Conservation (phyloP, 2,113 vertebrate species). For the Aleadryas rufinucha region DNA sequence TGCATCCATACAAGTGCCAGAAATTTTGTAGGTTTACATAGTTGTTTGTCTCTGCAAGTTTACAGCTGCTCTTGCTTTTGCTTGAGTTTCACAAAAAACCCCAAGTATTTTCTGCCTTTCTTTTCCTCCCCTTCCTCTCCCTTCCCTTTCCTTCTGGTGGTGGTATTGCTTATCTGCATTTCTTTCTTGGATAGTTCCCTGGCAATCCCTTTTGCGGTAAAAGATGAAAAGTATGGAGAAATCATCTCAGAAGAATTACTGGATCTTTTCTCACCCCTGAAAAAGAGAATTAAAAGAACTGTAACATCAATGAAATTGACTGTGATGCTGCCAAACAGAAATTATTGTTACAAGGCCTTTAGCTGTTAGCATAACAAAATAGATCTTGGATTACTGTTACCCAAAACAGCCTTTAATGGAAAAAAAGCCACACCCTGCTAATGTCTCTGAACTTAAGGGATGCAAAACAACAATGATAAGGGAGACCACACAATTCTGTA, state of each 20-base stretch:
- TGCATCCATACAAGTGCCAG: not conserved
- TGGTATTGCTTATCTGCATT: slow-evolving; percentile 1
- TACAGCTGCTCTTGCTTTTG: not conserved
- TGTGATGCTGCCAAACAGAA: slow-evolving; percentile 56
- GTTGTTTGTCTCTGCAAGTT: not conserved
- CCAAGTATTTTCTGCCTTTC: not conserved
- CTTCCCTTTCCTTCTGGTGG: not conserved
- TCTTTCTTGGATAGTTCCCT: slow-evolving; percentile 29
- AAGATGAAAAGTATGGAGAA: slow-evolving; percentile 37
- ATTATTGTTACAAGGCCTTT: slow-evolving; percentile 52
- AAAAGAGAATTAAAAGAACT: slow-evolving; percentile 43
- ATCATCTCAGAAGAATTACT: slow-evolving; percentile 36
- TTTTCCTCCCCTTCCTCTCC: not conserved
- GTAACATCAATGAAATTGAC: slow-evolving; percentile 41
- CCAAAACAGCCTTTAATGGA: slow-evolving; percentile 48
- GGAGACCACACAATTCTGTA: slow-evolving; percentile 41
- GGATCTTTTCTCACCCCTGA: slow-evolving; percentile 33
- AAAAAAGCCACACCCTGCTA: slow-evolving; percentile 49
- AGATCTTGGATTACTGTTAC: slow-evolving; percentile 22
- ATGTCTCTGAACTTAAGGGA: slow-evolving; percentile 46
- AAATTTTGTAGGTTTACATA: not conserved
- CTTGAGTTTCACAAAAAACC: not conserved
- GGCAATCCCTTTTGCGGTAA: not conserved
- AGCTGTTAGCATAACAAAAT: slow-evolving; percentile 41
- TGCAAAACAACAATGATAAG: slow-evolving; percentile 49